Conservation (phyloP, 2,888 invertebrate genomes). For the Aproaerema taeniolella region DNA sequence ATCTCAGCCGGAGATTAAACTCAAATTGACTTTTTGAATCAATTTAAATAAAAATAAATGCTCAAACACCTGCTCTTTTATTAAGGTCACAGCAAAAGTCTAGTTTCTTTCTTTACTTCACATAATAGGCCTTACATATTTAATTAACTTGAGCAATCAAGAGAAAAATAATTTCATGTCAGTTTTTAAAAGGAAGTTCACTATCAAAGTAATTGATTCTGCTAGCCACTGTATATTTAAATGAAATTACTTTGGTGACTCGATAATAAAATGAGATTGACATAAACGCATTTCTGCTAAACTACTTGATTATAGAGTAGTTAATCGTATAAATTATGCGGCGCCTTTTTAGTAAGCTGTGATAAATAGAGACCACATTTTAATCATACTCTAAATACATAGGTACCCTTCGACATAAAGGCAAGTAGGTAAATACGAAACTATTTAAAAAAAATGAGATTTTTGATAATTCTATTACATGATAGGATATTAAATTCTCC, state of each 20-base stretch:
- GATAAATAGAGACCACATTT: too few relatives aligned
- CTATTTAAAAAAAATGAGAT: too few relatives aligned
- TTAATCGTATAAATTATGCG: too few relatives aligned
- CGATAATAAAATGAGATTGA: background rate
- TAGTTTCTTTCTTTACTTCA: background rate
- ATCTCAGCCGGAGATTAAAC: slow-evolving; percentile 19
- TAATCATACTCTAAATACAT: too few relatives aligned
- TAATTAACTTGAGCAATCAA: background rate
- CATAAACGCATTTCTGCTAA: too few relatives aligned
- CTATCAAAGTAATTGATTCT: background rate
- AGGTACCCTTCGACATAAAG: too few relatives aligned
- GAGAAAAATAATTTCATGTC: background rate
- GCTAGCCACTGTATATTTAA: background rate
- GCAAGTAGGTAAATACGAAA: too few relatives aligned
- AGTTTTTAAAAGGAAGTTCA: background rate
- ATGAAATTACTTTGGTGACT: background rate
- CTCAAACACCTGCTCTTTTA: slow-evolving; percentile 1
- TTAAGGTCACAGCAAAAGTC: background rate
- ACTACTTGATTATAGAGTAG: too few relatives aligned
- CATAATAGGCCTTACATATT: background rate
- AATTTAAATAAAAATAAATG: slow-evolving; percentile 1
- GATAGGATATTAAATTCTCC: too few relatives aligned
- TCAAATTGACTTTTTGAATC: slow-evolving; percentile 1
- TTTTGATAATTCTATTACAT: too few relatives aligned
- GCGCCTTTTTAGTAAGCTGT: too few relatives aligned